Evolutionary conservation across 37 sponge, comb jelly and placozoan species (phyloP).

Genomic region (Oscarella lobularis): DNA sequence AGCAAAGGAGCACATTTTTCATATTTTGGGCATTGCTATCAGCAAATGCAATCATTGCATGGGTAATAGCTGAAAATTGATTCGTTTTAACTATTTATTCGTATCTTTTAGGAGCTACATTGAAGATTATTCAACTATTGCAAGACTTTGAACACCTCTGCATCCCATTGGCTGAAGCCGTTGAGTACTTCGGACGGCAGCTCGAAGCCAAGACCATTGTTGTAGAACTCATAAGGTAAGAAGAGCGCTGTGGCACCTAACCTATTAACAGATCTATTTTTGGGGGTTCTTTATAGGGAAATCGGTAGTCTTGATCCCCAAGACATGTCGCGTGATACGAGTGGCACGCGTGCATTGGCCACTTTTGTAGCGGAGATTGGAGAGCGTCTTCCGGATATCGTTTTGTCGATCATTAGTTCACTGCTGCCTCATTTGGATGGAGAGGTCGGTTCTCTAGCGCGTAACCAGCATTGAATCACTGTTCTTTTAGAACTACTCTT

Average conservation of each 20-base stretch:
- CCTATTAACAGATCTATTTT: too few species aligned
- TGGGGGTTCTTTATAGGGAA: constrained; percentile 34
- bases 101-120: constrained; percentile 43
- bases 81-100: background rate
- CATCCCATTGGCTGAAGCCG: constrained; percentile 27
- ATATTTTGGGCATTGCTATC: constrained; percentile 47
- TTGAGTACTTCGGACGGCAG: constrained; percentile 22
- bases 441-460: too few species aligned
- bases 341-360: constrained; percentile 55
- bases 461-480: too few species aligned
- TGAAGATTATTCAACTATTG: constrained; percentile 77
- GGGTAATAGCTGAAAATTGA: constrained; percentile 16
- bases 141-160: constrained; percentile 80
- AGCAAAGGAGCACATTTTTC: constrained; percentile 32
- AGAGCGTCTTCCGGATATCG: constrained; percentile 23
- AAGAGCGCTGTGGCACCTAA: too few species aligned
- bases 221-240: constrained; percentile 48
- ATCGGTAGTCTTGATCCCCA: constrained; percentile 49
- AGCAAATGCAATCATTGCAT: constrained; percentile 54
- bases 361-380: constrained; percentile 57
- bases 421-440: constrained; percentile 74
- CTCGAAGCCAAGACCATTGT: constrained; percentile 29
- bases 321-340: constrained; percentile 63
- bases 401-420: constrained; percentile 42
- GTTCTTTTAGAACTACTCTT: constrained; percentile 49